These are phyloP conservation scores for Torymus texanus DNA, from an alignment of 2,888 invertebrate species.

Conservation along the genomic window DNA sequence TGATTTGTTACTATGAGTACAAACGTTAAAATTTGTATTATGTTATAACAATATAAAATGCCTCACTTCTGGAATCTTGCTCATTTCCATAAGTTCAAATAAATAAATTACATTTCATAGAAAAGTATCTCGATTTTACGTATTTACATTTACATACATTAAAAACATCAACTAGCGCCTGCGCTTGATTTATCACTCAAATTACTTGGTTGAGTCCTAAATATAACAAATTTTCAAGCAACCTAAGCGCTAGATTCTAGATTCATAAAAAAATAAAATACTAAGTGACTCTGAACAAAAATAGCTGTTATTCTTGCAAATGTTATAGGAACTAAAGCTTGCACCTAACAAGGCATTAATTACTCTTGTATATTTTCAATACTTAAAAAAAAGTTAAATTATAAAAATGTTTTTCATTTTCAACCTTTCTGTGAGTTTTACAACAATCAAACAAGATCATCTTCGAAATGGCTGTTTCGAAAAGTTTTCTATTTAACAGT, in stretches of 20 bases:
- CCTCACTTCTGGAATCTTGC: too few relatives aligned
- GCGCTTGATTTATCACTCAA: slow-evolving; percentile 33
- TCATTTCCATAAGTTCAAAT: neutral
- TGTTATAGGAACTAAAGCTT: slow-evolving; percentile 46
- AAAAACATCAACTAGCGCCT: slow-evolving; percentile 33
- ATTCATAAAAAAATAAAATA: slow-evolving; percentile 4
- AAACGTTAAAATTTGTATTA: slow-evolving; percentile 27
- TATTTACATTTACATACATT: slow-evolving; percentile 27
- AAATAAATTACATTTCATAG: slow-evolving; percentile 47
- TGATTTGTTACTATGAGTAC: slow-evolving; percentile 18
- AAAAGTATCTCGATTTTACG: slow-evolving; percentile 40
- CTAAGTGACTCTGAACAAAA: neutral
- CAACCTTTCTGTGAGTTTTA: slow-evolving; percentile 1
- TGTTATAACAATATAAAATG: too few relatives aligned
- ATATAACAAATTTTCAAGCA: slow-evolving; percentile 1
- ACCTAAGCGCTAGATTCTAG: neutral
- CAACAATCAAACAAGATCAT: slow-evolving; percentile 17
- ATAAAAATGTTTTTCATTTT: neutral
- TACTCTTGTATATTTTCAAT: neutral
- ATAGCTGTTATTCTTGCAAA: neutral
- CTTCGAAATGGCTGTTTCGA: slow-evolving; percentile 45
- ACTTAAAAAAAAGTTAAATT: slow-evolving; percentile 1
- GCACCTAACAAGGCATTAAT: slow-evolving; percentile 17
- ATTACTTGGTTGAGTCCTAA: neutral
- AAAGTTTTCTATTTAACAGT: slow-evolving; percentile 8